These are phyloP conservation scores for Eonycteris spelaea DNA, from an alignment of 2,113 vertebrate species.

Conservation along the genomic window DNA sequence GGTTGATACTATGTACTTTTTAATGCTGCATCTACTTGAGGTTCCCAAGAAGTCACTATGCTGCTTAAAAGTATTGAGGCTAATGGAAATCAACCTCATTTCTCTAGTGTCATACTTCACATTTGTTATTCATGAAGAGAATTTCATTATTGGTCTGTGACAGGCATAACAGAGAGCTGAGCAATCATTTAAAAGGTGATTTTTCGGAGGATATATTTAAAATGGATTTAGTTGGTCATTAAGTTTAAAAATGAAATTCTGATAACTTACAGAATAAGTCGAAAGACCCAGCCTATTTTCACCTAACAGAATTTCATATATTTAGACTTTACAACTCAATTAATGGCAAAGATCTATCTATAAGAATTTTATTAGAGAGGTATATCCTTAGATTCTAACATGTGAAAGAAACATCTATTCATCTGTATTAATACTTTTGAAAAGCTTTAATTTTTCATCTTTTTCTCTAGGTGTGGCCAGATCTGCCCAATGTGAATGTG, in stretches of 20 bases:
- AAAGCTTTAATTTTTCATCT: neutral
- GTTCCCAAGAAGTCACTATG: neutral
- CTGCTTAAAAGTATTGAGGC: neutral
- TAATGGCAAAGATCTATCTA: neutral
- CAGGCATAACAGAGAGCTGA: neutral
- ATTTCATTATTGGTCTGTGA: neutral
- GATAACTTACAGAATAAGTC: neutral
- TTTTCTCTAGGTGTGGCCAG: constrained; percentile 88
- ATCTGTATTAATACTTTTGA: neutral
- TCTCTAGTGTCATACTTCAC: neutral
- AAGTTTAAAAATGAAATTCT: neutral
- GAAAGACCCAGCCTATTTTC: neutral
- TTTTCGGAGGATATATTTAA: neutral
- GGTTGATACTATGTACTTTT: neutral
- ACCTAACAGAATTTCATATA: neutral
- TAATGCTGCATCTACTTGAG: neutral
- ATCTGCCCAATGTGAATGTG: constrained; percentile 84
- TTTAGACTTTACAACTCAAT: neutral
- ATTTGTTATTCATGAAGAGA: neutral
- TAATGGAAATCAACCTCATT: neutral
- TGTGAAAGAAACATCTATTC: neutral
- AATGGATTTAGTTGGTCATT: neutral
- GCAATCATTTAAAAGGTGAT: neutral
- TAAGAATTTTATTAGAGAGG: neutral
- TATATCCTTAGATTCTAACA: neutral